Evolutionary conservation across 2,797 vertebrate species (phyloP).

Genomic region (Alfaro cultratus): DNA sequence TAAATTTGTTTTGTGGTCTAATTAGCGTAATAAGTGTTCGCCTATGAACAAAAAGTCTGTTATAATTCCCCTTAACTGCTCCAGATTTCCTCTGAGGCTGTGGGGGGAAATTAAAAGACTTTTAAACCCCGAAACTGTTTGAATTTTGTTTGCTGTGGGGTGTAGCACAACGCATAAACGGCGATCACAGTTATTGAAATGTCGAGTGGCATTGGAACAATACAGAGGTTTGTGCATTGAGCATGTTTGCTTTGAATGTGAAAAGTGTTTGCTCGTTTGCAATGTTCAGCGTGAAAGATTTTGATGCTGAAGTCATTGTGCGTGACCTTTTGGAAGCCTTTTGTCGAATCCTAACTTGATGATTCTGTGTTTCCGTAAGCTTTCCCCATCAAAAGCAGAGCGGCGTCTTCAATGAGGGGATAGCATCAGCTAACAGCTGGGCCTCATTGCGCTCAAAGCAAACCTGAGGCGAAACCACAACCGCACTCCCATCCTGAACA

Average conservation of each 20-base stretch:
- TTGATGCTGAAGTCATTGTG: slow-evolving; percentile 27
- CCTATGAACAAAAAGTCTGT: slow-evolving; percentile 27
- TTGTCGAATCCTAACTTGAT: slow-evolving; percentile 47
- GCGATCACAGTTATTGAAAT: slow-evolving; percentile 6
- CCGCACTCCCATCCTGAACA: slow-evolving; percentile 71
- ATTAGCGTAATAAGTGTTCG: slow-evolving; percentile 46
- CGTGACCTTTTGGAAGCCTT: slow-evolving; percentile 51
- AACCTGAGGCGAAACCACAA: slow-evolving; percentile 78
- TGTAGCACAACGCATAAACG: slow-evolving; percentile 16
- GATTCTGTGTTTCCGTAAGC: slow-evolving; percentile 59
- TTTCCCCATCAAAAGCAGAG: slow-evolving; percentile 57
- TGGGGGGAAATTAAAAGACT: slow-evolving; percentile 16
- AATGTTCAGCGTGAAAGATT: slow-evolving; percentile 24
- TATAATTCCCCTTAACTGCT: slow-evolving; percentile 3
- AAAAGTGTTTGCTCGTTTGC: slow-evolving; percentile 36
- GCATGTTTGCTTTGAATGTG: slow-evolving; percentile 38
- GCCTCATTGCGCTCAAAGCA: slow-evolving; percentile 62
- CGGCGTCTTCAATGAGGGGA: slow-evolving; percentile 55
- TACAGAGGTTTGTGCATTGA: slow-evolving; percentile 1
- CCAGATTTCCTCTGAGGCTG: slow-evolving; percentile 25
- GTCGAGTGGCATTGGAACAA: slow-evolving; percentile 12
- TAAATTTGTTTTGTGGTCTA: slow-evolving; percentile 63
- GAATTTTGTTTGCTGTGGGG: neutral
- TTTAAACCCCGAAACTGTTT: slow-evolving; percentile 12
- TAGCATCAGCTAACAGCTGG: slow-evolving; percentile 70